Conservation (phyloP, 2,797 vertebrate genomes). For the Hafferia zeledoni region DNA sequence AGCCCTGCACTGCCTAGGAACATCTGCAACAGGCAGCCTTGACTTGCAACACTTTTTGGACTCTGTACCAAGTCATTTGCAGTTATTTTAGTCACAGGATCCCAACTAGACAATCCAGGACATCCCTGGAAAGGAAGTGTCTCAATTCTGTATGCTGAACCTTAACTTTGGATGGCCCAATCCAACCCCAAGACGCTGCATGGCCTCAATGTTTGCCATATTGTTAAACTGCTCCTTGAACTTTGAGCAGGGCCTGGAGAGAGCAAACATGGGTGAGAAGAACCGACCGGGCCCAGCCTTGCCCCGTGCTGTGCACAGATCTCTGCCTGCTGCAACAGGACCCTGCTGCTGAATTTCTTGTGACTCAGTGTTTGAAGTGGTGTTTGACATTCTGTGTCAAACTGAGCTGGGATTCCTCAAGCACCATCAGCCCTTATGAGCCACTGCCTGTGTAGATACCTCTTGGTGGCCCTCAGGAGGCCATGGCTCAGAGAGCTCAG, state of each 20-base stretch:
- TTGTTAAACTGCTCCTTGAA: not conserved
- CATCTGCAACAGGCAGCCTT: not conserved
- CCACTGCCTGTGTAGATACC: not conserved
- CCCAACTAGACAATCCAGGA: not conserved
- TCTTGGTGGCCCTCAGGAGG: not conserved
- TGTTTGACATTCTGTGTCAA: not conserved
- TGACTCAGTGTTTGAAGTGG: rapidly evolving
- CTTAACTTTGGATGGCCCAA: not conserved
- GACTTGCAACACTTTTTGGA: not conserved
- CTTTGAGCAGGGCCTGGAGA: not conserved
- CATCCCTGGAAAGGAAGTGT: constrained; percentile 29
- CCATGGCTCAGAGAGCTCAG: not conserved
- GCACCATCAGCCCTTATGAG: not conserved
- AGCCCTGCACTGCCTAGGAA: not conserved
- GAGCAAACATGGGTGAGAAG: not conserved
- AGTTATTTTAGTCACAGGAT: constrained; percentile 26
- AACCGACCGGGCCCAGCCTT: not conserved
- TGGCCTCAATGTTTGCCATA: not conserved
- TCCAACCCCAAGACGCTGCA: not conserved
- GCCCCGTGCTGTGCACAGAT: not conserved
- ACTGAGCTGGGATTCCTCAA: not conserved
- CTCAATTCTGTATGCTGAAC: not conserved
- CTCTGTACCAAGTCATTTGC: not conserved
- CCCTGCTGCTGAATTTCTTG: rapidly evolving
- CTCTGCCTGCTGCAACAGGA: not conserved